Evolutionary conservation across 2,113 vertebrate genomes (phyloP), one percentile per base, ranked within the genome.

Genomic region (Crypturellus undulatus): DNA sequence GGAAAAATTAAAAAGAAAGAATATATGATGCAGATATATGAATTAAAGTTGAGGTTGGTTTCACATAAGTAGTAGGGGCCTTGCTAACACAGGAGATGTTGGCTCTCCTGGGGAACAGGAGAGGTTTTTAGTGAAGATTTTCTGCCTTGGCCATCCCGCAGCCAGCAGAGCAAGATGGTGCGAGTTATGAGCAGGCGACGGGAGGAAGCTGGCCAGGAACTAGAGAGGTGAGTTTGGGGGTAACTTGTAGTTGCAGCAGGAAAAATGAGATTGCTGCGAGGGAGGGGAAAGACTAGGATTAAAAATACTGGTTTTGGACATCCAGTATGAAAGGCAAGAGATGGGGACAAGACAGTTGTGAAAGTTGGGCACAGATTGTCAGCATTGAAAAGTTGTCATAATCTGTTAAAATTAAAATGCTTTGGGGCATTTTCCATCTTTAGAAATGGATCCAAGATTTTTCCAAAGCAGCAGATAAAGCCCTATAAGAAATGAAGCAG

Each of bases 11-110:
- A 38, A 38, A 19, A 67, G 38, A 5, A 15, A 58, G 8, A 6
- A 4, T 68, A 10, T 43, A 3, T 12, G 62, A 0, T 40, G 58
- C 10, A n/a, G 52, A 34, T 51, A 17, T 9, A 7, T 18, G 67
- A 34, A 0, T 58, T 42, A 2, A n/a, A 68, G 73, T 7, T 56
- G 51, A 18, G 6, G 62, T 2, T n/a, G 30, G 16, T 9, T 51
- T 34, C 15, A 22, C 47, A 5, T 11, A 43, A 43, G 15, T 38
- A 21, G 63, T 13, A 49, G 47, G 51, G 32, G 8, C 9, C 28
- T 60, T 40, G 25, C 30, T 42, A 38, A 3, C 34, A 4, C 7
- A 6, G 43, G 5, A 22, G 56, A 0, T 45, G 43, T 8, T 19
- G 17, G 62, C 51, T 49, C 5, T 5, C 11, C 36, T 84, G 79